Percentiles rank a stretch among this genome's conserved stretches.
These are phyloP conservation scores for Chaetodon auriga DNA, from an alignment of 2,113 vertebrate genomes.

Conservation along the genomic window DNA sequence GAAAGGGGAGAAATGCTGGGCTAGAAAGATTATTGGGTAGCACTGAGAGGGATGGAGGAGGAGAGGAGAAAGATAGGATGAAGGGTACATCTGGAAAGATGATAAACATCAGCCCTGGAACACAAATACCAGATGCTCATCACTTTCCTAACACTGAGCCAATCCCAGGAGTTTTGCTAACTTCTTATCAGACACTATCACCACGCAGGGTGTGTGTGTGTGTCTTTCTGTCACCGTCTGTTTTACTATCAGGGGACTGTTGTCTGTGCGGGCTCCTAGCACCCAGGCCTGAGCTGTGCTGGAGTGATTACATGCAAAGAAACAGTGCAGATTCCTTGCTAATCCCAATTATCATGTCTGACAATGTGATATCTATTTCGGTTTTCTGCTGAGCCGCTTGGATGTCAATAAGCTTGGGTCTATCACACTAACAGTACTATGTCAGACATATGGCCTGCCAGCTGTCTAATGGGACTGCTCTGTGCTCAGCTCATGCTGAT, in stretches of 20 bases:
- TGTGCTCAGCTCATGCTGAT: slow-evolving; percentile 52
- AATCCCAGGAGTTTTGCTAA: slow-evolving; percentile 38
- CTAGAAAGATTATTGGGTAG: slow-evolving; percentile 29
- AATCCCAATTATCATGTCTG: slow-evolving; percentile 53
- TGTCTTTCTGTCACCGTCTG: slow-evolving; percentile 18
- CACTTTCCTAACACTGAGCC: slow-evolving; percentile 33
- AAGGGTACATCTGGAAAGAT: slow-evolving; percentile 43
- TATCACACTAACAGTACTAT: slow-evolving; percentile 49
- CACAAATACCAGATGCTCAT: slow-evolving; percentile 45
- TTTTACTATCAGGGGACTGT: slow-evolving; percentile 3
- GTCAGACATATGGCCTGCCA: slow-evolving; percentile 69
- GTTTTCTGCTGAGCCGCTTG: slow-evolving; percentile 56
- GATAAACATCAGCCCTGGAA: slow-evolving; percentile 43
- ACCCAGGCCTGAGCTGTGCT: slow-evolving; percentile 6
- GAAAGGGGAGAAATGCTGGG: background rate
- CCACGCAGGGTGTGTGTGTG: background rate
- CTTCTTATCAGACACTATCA: slow-evolving; percentile 43
- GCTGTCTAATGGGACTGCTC: slow-evolving; percentile 69
- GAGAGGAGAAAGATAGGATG: slow-evolving; percentile 26
- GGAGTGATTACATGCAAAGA: slow-evolving; percentile 34
- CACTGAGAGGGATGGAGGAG: slow-evolving; percentile 27
- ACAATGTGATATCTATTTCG: slow-evolving; percentile 55
- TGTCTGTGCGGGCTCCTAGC: background rate
- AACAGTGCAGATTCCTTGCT: slow-evolving; percentile 31
- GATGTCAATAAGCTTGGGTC: slow-evolving; percentile 62